phyloP scores from a whole-genome alignment of 2,113 vertebrate genomes.

The Seriola rivoliana region DNA sequence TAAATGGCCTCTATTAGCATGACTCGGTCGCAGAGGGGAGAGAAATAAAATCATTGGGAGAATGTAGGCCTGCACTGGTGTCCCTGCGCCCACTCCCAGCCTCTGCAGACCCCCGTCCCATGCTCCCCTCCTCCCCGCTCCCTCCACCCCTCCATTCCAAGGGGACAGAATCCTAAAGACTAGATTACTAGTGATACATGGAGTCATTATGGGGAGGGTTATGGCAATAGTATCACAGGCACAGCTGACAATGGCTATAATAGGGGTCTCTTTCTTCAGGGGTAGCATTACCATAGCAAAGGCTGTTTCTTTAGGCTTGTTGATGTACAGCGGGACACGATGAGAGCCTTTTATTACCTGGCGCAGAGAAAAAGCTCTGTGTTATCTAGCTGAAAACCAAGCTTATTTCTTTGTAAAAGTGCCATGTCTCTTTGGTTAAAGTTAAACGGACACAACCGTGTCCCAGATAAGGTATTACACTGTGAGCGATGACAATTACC shows the following conservation, averaged over 20 bases:
- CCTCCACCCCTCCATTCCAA: conserved; percentile 68
- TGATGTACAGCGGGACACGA: conserved; percentile 65
- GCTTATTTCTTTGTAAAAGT: conserved; percentile 59
- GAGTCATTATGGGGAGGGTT: conserved; percentile 81
- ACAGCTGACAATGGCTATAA: conserved; percentile 77
- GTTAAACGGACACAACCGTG: conserved; percentile 57
- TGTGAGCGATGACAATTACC: conserved; percentile 44
- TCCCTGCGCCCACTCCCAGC: conserved; percentile 67
- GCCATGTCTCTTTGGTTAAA: conserved; percentile 41
- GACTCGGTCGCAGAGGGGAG: conserved; percentile 78
- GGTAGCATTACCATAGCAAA: conserved; percentile 67
- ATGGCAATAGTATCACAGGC: conserved; percentile 79
- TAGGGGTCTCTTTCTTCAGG: conserved; percentile 75
- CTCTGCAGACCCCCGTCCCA: conserved; percentile 70
- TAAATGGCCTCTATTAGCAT: conserved; percentile 86
- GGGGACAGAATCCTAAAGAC: conserved; percentile 83
- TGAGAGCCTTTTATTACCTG: conserved; percentile 67
- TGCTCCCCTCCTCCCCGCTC: conserved; percentile 52
- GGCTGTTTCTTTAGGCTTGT: conserved; percentile 63
- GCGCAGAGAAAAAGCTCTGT: conserved; percentile 45
- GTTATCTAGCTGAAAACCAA: conserved; percentile 55
- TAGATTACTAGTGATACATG: conserved; percentile 85
- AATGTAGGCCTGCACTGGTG: conserved; percentile 74
- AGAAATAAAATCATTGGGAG: conserved; percentile 84
- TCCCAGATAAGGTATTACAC: conserved; percentile 45